Evolutionary conservation across 2,888 invertebrate species (phyloP), one percentile per base, ranked within the genome.

Genomic region (Pseudococcus longispinus): DNA sequence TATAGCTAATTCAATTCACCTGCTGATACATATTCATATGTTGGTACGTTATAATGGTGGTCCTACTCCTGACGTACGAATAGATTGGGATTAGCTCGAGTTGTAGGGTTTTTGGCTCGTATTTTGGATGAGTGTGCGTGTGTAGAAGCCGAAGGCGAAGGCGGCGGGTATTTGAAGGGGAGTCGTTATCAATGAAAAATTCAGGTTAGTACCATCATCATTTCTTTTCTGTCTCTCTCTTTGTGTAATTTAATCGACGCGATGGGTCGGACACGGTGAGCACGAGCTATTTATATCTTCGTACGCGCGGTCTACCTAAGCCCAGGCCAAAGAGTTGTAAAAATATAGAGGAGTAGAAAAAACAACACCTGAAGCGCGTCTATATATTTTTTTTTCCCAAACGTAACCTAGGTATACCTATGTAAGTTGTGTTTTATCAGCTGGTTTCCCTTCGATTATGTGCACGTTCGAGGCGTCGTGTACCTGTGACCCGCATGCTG

Each of bases 11-110:
- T 70, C 70, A 70, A 70, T 70, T 70, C 70, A 70, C 70, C 70
- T 70, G 70, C 70, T 70, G 70, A 70, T 70, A 29, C 60, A 60
- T 60, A 70, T 70, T 70, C 70, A 70, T 60, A 23, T 70, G 23
- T 26, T 65, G 70, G 29, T 70, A 29, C 44, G 13, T 46, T 15
- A 15, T 46, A 46, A 46, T 46, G 13, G 15, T 46, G 15, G 15
- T 46, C 44, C 44, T 44, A 2, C 37, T 37, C n/a, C n/a, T n/a
- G n/a, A n/a, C n/a, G n/a, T 37, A 37, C 37, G 37, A 8, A 3
- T 46, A 13, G 44, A 13, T 46, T 13, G 11, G 15, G 13, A 46
- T 15, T 46, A 15, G 44, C 37, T 9, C 9, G 8, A 0, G 37
- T 37, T n/a, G 13, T 46, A 46, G 44, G 44, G 44, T 46, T 46